Base-by-base conservation (phyloP, 1,140 invertebrate genomes). In the Eurosta solidaginis region DNA sequence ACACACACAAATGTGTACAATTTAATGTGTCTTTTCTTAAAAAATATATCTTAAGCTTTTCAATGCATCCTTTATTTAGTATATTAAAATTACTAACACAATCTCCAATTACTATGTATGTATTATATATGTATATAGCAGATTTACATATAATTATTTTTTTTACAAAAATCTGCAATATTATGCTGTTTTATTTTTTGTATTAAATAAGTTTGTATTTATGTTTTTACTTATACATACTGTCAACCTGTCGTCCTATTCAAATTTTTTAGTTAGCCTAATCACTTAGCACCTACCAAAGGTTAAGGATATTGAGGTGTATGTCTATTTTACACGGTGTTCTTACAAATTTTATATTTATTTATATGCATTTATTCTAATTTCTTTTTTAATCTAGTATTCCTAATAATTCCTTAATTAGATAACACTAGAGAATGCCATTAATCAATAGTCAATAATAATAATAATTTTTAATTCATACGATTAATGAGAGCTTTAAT, bases 401-500 rank as follows among this genome's bases (percentile, higher is more conserved):
- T 20, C 33, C 59, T 68, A 68, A 68, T 68, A 68, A 68, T 68
- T 68, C 59, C 59, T 68, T 68, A 68, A 68, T 68, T 68, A 33
- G 59, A 68, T 68, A 68, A 68, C 59, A 68, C 59, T 68, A 68
- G 59, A 68, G 59, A n/a, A 68, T 68, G 59, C 59, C 33, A 17
- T 68, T 68, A 68, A 68, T 68, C 59, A 68, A 40, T 68, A 68
- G 59, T 68, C 59, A 68, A 68, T 68, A 68, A 68, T 68, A 27
- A 68, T 68, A 20, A 25, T 20, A 40, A n/a, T 17, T 14, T 36
- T 20, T 68, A 40, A 68, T 63, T n/a, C 2, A 50, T 54, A 54
- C 10, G 27, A 54, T 29, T 54, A 68, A 40, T 68, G 27, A 36
- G 17, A 59, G 54, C n/a, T n/a, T 68, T 40, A 68, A 68, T 68